Evolutionary conservation across 2,113 vertebrate species (phyloP).

Genomic region (Myxocyprinus asiaticus): DNA sequence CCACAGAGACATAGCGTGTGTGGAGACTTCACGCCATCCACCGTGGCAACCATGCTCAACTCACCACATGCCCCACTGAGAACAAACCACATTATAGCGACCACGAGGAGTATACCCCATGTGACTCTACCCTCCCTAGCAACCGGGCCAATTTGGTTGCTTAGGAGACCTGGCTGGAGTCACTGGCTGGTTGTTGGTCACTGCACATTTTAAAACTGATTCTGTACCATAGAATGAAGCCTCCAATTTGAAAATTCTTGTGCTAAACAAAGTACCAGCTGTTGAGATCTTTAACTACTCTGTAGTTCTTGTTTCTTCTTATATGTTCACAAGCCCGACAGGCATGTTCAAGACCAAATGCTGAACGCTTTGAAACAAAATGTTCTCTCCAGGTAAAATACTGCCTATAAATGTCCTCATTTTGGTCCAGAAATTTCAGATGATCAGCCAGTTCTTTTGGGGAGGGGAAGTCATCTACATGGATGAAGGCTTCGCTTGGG

Average conservation of each 20-base stretch:
- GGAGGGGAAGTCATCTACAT: constrained; percentile 83
- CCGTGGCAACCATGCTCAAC: too few species aligned
- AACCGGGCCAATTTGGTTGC: too few species aligned
- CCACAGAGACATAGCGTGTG: too few species aligned
- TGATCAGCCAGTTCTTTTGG: constrained; percentile 82
- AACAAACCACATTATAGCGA: too few species aligned
- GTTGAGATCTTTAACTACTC: constrained; percentile 79
- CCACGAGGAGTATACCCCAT: too few species aligned
- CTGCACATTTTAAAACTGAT: too few species aligned
- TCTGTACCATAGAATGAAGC: too few species aligned
- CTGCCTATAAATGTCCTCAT: constrained; percentile 79
- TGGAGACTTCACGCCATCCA: too few species aligned
- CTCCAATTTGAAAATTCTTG: background rate
- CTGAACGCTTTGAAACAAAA: constrained; percentile 72
- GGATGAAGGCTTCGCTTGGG: constrained; percentile 85
- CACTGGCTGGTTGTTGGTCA: too few species aligned
- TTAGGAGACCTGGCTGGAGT: too few species aligned
- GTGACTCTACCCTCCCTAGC: too few species aligned
- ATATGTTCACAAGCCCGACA: constrained; percentile 81
- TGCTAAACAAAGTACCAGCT: constrained; percentile 77
- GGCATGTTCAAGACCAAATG: constrained; percentile 81
- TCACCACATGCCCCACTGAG: too few species aligned
- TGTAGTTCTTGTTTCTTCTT: constrained; percentile 80
- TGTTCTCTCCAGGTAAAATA: constrained; percentile 83
- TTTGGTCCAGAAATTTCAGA: constrained; percentile 80